Base-by-base conservation (phyloP, 2,113 vertebrate genomes). In the Lampris incognitus region DNA sequence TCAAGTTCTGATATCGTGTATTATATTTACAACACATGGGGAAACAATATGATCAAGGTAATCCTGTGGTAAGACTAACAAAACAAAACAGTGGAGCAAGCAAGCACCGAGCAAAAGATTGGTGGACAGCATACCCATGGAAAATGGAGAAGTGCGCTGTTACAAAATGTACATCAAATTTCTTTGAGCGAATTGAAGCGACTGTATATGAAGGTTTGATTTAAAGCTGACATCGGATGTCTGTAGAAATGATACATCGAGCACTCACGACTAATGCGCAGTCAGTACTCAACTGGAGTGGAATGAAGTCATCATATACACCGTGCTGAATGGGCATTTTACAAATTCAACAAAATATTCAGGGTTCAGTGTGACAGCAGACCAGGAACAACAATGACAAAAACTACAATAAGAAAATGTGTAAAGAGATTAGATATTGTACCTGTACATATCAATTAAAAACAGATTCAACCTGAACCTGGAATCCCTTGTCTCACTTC, bases 21-120 rank as follows among this genome's bases (percentile, higher is more conserved):
- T 92, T 86, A 84, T 92, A 90, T 91, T 91, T 91, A 89, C 86
- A 89, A 86, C 86, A 91, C 71, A 87, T 86, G 88, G 78, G 89
- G 87, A 88, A 92, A 82, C 61, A 2, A 81, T 63, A 76, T 81
- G 62, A 83, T 55, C 13, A 78, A 77, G 74, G 44, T 48, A 78
- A 87, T 62, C 68, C 79, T 64, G 76, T 76, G 81, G 71, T 61
- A 87, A 82, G 82, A 81, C 70, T 69, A 83, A 91, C 74, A 81
- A 85, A 81, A 88, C 57, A 76, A 76, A 85, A 86, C 79, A 81
- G 84, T 69, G 63, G 85, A 79, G 52, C 80, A 76, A 79, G 77
- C 86, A 81, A 87, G 79, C 86, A 84, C 77, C 51, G 70, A 84
- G 66, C 56, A 76, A 74, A 81, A 87, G 72, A 85, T 70, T 44